Conservation (phyloP, 2,797 vertebrate species). For the Geotria australis region DNA sequence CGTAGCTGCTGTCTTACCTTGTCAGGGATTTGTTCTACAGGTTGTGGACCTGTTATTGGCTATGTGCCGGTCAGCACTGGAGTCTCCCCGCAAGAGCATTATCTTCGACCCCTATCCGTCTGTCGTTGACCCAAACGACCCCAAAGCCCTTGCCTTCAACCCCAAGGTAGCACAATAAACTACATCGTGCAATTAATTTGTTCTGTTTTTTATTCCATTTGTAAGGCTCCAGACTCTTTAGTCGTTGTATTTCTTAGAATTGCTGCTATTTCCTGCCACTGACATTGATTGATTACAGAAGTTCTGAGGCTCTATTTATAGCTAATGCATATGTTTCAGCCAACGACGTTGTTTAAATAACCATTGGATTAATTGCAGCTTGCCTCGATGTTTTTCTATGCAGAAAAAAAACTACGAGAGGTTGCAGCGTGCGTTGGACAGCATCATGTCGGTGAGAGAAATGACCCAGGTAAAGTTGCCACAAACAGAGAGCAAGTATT, state of each 20-base stretch:
- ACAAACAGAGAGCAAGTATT: neutral
- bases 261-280: too few species aligned
- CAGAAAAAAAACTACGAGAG: constrained; percentile 99
- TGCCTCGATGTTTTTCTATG: too few species aligned
- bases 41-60: constrained; percentile 87
- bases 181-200: neutral
- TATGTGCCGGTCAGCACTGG: constrained; percentile 91
- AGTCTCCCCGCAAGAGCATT: constrained; percentile 92
- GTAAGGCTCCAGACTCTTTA: neutral
- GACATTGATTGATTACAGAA: too few species aligned
- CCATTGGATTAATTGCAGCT: neutral
- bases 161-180: constrained; percentile 36
- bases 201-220: neutral
- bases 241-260: too few species aligned
- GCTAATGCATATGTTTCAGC: too few species aligned
- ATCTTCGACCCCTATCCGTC: constrained; percentile 98
- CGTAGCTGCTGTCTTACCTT: too few species aligned
- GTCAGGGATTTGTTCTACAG: constrained; percentile 9
- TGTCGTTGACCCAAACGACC: constrained; percentile 87
- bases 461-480: constrained; percentile 65
- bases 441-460: constrained; percentile 96
- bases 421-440: constrained; percentile 92
- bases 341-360: too few species aligned
- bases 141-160: constrained; percentile 94
- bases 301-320: too few species aligned